phyloP scores from a whole-genome alignment of 2,113 vertebrate species.

The Corythornis vintsioides region DNA sequence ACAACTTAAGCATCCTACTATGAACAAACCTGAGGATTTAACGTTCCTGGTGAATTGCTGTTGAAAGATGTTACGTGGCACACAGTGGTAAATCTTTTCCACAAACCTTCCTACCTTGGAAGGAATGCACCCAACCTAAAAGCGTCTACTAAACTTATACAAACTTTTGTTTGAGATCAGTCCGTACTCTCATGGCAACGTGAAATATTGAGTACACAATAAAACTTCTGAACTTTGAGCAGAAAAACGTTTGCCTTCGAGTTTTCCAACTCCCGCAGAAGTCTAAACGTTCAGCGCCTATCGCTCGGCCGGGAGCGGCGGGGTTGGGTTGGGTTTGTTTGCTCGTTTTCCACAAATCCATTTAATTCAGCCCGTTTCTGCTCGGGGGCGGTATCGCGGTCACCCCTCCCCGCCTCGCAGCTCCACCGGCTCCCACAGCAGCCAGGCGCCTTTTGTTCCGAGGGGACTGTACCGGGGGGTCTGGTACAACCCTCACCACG shows the following conservation, averaged over 20 bases:
- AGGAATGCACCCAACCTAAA: fast-evolving
- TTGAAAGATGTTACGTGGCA: fast-evolving
- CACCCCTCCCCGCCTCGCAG: neutral
- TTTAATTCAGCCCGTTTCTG: neutral
- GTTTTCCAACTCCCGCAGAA: neutral
- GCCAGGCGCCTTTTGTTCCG: neutral
- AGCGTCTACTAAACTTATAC: neutral
- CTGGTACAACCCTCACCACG: no score
- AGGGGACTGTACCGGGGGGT: neutral
- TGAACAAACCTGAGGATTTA: neutral
- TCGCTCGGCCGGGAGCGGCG: no score
- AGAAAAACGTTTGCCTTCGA: neutral
- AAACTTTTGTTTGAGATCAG: neutral
- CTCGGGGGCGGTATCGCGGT: fast-evolving
- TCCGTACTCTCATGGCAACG: fast-evolving
- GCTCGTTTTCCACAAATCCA: fast-evolving
- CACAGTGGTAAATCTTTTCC: neutral
- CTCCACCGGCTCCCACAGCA: no score
- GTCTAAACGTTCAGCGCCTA: neutral
- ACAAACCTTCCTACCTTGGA: fast-evolving
- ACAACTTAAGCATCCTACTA: neutral
- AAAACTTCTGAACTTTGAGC: neutral
- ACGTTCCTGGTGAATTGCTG: neutral
- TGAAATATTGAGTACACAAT: fast-evolving
- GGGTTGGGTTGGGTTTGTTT: no score